Evolutionary conservation across 2,888 invertebrate genomes (phyloP), one percentile per base, ranked within the genome.

Genomic region (Coelinius sp.): DNA sequence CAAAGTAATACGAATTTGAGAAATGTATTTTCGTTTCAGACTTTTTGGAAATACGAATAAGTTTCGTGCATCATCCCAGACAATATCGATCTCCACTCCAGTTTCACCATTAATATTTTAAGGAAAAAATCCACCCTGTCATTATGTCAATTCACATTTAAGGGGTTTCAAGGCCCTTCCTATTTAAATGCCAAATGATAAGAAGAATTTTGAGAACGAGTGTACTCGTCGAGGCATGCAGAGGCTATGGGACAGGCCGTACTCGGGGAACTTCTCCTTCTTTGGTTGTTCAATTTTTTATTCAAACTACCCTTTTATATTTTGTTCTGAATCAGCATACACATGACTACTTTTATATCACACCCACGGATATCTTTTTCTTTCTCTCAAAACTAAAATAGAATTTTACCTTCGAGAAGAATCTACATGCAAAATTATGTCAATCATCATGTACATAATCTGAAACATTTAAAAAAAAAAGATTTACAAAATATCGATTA

Each of bases 251-350:
- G 25, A 27, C 27, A 53, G 53, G 27, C 53, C 41, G 53, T 53
- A 53, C 53, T 53, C 27, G 25, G 53, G 12, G n/a, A 25, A 10
- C 53, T 53, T 53, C 53, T 53, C 53, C 53, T 53, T 53, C 41
- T 53, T 27, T n/a, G 6, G 49, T 49, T 22, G 49, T 31, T n/a
- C n/a, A n/a, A 10, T n/a, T 41, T 41, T 41, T 41, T 41, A 41
- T 41, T 41, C 41, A n/a, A 41, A 41, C 22, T 8, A 49, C 49
- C 5, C 53, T n/a, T n/a, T n/a, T 53, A 7, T 53, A 25, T 53
- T 49, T 49, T 49, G 5, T 14, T 17, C 12, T 22, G 52, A 52
- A 25, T 53, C 22, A n/a, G 24, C 25, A 8, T 14, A 53, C 53
- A 53, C 53, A 25, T 53, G 53, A 14, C 53, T 24, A 6, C n/a